Evolutionary conservation across 2,797 vertebrate genomes (phyloP).

Genomic region (Lophius americanus): DNA sequence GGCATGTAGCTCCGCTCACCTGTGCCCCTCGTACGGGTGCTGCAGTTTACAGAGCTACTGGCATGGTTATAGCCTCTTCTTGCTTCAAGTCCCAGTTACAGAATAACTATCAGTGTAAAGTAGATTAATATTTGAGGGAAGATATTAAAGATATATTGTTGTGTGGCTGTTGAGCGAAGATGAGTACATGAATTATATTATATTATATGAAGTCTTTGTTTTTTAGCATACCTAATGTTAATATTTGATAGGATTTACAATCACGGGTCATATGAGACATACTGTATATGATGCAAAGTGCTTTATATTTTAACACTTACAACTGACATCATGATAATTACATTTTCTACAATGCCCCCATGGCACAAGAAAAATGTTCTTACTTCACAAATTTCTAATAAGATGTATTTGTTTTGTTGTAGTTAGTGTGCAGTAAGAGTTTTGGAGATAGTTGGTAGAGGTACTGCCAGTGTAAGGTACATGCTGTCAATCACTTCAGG

Average conservation of each 20-base stretch:
- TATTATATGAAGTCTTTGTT: not conserved
- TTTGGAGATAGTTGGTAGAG: not conserved
- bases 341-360: not conserved
- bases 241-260: slow-evolving; percentile 1
- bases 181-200: not conserved
- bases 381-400: not conserved
- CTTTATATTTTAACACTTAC: not conserved
- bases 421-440: not conserved
- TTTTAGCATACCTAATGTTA: not conserved
- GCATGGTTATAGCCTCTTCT: not conserved
- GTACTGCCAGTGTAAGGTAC: not conserved
- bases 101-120: too few relatives aligned
- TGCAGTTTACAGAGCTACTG: not conserved
- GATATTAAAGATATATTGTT: too few relatives aligned
- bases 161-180: slow-evolving; percentile 14
- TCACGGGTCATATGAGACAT: not conserved
- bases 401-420: not conserved
- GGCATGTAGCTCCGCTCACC: too few relatives aligned
- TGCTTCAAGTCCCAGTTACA: too few relatives aligned
- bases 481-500: too few relatives aligned
- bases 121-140: too few relatives aligned
- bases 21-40: not conserved
- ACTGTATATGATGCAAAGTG: too few relatives aligned
- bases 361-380: not conserved
- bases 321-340: not conserved